Percentiles rank a stretch among this genome's conserved stretches.
Evolutionary conservation across 1,140 invertebrate species (phyloP).

Genomic region (Drosophila lini): DNA sequence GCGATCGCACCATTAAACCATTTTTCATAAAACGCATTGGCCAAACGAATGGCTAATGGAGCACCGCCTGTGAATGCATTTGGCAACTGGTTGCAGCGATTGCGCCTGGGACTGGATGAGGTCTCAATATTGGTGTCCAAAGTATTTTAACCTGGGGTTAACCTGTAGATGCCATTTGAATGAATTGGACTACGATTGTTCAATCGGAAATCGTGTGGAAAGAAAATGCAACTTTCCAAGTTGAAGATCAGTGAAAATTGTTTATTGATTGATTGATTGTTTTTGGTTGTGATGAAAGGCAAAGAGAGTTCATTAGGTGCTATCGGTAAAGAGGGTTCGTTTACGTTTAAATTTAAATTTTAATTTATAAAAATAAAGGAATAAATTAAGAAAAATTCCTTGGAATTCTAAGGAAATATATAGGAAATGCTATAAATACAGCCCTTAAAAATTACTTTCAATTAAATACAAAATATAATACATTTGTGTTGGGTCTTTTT

Average conservation of each 20-base stretch:
- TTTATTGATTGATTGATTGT: slow-evolving; percentile 19
- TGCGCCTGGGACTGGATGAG: slow-evolving; percentile 25
- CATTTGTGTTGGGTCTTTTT: background rate
- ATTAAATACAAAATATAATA: background rate
- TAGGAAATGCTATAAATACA: background rate
- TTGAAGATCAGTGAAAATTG: slow-evolving; percentile 26
- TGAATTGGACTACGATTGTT: slow-evolving; percentile 17
- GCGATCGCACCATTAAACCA: slow-evolving; percentile 62
- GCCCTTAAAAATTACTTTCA: background rate
- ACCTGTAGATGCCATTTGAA: slow-evolving; percentile 26
- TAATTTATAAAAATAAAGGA: background rate
- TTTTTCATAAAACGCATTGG: slow-evolving; percentile 63
- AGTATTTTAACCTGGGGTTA: slow-evolving; percentile 3
- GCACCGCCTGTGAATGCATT: slow-evolving; percentile 42
- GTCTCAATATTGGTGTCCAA: slow-evolving; percentile 5
- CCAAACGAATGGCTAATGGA: slow-evolving; percentile 40
- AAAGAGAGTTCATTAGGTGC: background rate
- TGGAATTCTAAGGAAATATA: background rate
- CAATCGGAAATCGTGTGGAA: slow-evolving; percentile 17
- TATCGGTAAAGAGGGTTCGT: background rate
- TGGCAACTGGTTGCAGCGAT: slow-evolving; percentile 47
- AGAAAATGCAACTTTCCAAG: slow-evolving; percentile 28
- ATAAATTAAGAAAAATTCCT: background rate
- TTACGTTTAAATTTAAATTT: background rate
- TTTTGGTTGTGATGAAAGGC: slow-evolving; percentile 1